phyloP scores from a whole-genome alignment of 2,888 invertebrate genomes.

The Hirtodrosophila alboralis region DNA sequence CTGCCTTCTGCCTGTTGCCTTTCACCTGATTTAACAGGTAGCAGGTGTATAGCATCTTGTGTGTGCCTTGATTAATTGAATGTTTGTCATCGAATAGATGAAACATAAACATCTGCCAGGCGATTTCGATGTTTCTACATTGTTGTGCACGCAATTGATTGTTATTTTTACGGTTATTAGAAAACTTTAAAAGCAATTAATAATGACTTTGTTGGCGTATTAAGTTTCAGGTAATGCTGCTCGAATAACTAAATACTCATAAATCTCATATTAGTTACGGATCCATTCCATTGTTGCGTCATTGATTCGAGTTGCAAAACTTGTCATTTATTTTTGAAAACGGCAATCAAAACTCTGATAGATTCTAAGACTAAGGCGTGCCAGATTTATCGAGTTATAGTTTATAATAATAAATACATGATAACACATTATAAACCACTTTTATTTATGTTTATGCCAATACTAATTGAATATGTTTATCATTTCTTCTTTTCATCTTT shows the following conservation, averaged over 20 bases:
- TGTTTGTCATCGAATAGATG: constrained; percentile 61
- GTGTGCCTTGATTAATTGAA: constrained; percentile 64
- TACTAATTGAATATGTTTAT: constrained; percentile 45
- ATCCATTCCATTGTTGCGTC: constrained; percentile 50
- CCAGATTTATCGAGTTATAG: constrained; percentile 45
- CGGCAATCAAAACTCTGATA: constrained; percentile 7
- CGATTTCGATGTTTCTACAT: constrained; percentile 14
- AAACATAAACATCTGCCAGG: constrained; percentile 31
- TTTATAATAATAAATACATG: constrained; percentile 26
- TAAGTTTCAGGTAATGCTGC: constrained; percentile 47
- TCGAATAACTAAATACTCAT: constrained; percentile 31
- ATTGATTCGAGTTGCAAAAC: constrained; percentile 45
- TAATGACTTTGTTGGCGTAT: constrained; percentile 61
- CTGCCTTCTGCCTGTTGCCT: constrained; percentile 38
- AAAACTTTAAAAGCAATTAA: constrained; percentile 69
- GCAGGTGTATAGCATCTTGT: background rate
- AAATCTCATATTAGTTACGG: constrained; percentile 55
- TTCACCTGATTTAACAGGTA: constrained; percentile 46
- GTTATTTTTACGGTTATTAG: constrained; percentile 71
- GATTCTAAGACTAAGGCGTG: constrained; percentile 40
- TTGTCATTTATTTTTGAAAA: constrained; percentile 44
- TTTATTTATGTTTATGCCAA: constrained; percentile 52
- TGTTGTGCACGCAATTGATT: constrained; percentile 34
- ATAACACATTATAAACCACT: constrained; percentile 39
- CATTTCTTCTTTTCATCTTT: constrained; percentile 42